Percentiles rank a stretch among this genome's conserved stretches.
These are phyloP conservation scores for Drosophila nasuta DNA, from an alignment of 1,140 invertebrate species.

Conservation along the genomic window DNA sequence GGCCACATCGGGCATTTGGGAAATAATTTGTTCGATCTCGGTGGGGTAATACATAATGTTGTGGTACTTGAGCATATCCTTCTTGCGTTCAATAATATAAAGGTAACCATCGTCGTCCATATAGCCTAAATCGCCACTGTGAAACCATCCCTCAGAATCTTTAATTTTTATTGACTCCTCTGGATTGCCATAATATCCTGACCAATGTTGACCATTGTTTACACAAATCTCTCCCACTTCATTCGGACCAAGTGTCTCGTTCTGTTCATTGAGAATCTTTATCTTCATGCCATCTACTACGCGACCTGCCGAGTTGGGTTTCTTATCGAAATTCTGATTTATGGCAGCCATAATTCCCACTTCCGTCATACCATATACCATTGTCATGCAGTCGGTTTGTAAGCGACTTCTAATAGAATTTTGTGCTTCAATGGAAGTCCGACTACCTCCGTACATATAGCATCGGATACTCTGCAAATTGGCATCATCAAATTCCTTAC, in stretches of 20 bases:
- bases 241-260: constrained; percentile 43
- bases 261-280: constrained; percentile 79
- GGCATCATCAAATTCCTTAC: constrained; percentile 33
- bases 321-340: constrained; percentile 57
- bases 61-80: constrained; percentile 86
- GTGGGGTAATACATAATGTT: constrained; percentile 78
- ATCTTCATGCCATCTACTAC: constrained; percentile 39
- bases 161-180: constrained; percentile 49
- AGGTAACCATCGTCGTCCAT: constrained; percentile 86
- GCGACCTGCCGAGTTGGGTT: constrained; percentile 66
- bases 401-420: constrained; percentile 47
- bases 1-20: constrained; percentile 57
- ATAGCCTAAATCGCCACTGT: constrained; percentile 88
- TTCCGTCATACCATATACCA: constrained; percentile 63
- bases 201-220: constrained; percentile 50
- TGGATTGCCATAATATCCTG: constrained; percentile 69
- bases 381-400: constrained; percentile 37
- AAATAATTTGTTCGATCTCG: constrained; percentile 65
- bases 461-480: constrained; percentile 46
- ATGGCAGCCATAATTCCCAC: constrained; percentile 44
- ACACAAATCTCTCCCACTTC: constrained; percentile 71
- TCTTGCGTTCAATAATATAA: constrained; percentile 87
- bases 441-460: constrained; percentile 57
- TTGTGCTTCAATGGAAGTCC: constrained; percentile 54
- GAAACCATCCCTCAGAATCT: constrained; percentile 86